Evolutionary conservation across 2,113 vertebrate genomes (phyloP), one percentile per base, ranked within the genome.

Genomic region (Scalopus aquaticus): DNA sequence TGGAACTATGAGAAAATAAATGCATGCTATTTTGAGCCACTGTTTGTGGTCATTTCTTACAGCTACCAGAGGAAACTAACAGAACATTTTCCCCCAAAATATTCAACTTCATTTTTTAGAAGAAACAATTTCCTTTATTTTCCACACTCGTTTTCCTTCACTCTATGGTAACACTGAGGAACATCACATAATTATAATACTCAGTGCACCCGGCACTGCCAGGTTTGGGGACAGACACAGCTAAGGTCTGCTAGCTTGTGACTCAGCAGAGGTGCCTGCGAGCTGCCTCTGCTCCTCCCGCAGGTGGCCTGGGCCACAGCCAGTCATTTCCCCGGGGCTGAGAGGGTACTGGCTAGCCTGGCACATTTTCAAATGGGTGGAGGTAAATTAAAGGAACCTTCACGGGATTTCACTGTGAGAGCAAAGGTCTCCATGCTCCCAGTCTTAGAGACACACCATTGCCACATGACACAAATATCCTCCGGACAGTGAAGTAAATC

Each of bases 51-150:
- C 30, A 73, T 83, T 79, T 87, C 49, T 95, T 88, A 44, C 4
- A 81, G 22, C 20, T 58, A 9, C 16, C 81, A 24, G 26, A 67
- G 35, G 19, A 93, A 88, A 77, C 7, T 15, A 51, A 80, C 54
- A 74, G 11, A 54, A 74, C 16, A 9, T 70, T 35, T 91, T 86
- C 77, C 90, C 9, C 39, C 1, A 69, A 93, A 86, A 89, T 20
- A 49, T 64, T 86, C 32, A 42, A 94, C 69, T 80, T 90, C 12
- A 91, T 92, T 93, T 91, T 37, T 91, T 9, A 65, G 22, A 9
- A 88, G 4, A 74, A 60, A 54, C 0, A 76, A 64, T 65, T 81
- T 70, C 62, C 22, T 37, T 83, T 86, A 44, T 46, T 44, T 51
- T 54, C 39, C 39, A 32, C 22, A 51, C 0, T 49, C 11, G 56